Evolutionary conservation across 2,797 vertebrate species (phyloP).

Genomic region (Glossophaga mutica): DNA sequence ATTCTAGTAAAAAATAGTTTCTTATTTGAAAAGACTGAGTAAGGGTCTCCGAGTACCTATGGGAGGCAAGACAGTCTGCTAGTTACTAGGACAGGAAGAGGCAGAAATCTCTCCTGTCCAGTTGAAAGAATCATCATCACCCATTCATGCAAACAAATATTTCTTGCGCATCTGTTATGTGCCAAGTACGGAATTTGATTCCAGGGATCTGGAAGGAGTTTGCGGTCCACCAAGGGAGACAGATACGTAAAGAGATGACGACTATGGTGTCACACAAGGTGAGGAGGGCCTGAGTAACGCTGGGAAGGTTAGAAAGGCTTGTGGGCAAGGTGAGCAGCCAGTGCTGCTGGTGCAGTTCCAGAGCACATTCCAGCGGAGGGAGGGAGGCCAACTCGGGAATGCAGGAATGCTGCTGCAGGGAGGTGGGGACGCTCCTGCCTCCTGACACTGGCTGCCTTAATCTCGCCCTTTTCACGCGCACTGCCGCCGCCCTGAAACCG

Average conservation of each 20-base stretch:
- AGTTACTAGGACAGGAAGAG: not conserved
- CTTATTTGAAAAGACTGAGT: not conserved
- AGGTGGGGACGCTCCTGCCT: accelerated
- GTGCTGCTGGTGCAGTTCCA: not conserved
- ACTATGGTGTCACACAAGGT: not conserved
- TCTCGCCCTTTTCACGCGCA: not conserved
- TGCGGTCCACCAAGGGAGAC: not conserved
- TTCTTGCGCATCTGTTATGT: not conserved
- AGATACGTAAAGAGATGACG: not conserved
- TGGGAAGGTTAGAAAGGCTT: not conserved
- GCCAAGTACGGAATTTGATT: not conserved
- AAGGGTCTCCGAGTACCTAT: not conserved
- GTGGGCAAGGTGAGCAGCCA: not conserved
- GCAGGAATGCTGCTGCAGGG: not conserved
- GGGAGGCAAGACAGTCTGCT: not conserved
- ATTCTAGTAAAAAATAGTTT: not conserved
- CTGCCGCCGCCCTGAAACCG: accelerated
- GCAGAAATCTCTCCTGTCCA: not conserved
- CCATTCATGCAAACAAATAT: not conserved
- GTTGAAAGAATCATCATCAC: not conserved
- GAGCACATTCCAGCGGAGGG: not conserved
- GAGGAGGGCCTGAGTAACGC: not conserved
- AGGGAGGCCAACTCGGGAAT: not conserved
- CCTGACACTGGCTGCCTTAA: not conserved
- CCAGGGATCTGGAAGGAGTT: not conserved